Percentiles rank a stretch among this genome's conserved stretches.
Conservation (phyloP, 1,140 invertebrate genomes). For the Ceratosolen solmsi region DNA sequence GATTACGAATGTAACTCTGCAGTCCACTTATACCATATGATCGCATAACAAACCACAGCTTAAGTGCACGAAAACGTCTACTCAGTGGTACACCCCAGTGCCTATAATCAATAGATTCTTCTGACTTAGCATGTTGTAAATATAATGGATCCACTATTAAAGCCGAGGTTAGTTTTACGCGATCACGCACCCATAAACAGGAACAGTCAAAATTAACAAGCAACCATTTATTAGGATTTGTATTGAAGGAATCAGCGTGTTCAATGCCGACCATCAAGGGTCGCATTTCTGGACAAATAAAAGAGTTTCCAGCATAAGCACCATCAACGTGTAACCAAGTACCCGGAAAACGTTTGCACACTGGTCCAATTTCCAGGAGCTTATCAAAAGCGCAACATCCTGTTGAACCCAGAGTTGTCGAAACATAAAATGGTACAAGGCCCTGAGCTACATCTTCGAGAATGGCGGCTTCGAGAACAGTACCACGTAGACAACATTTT, state of each 20-base stretch:
- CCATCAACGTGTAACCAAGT: conserved; percentile 85
- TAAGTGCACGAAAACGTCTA: conserved; percentile 88
- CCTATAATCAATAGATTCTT: conserved; percentile 87
- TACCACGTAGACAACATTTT: conserved; percentile 84
- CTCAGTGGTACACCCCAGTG: conserved; percentile 94
- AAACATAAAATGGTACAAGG: conserved; percentile 90
- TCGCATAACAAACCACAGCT: conserved; percentile 91
- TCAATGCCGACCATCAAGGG: conserved; percentile 84
- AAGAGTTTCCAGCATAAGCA: conserved; percentile 88
- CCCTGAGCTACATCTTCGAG: conserved; percentile 86
- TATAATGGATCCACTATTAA: conserved; percentile 96
- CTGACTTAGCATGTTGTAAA: conserved; percentile 85
- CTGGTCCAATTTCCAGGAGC: conserved; percentile 85
- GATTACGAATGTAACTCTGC: conserved; percentile 88
- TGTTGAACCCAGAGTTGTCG: conserved; percentile 85
- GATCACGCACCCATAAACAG: conserved; percentile 90
- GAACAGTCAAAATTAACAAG: conserved; percentile 93
- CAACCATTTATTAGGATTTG: conserved; percentile 95
- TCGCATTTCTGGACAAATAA: conserved; percentile 89
- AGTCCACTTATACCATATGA: conserved; percentile 88
- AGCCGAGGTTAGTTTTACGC: conserved; percentile 91
- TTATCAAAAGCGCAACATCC: conserved; percentile 89
- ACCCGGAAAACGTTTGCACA: conserved; percentile 78
- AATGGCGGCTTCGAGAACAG: conserved; percentile 80
- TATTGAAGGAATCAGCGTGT: conserved; percentile 92